Percentiles rank a stretch among this genome's conserved stretches.
These are phyloP conservation scores for Mantis religiosa DNA, from an alignment of 2,888 invertebrate genomes.

Conservation along the genomic window DNA sequence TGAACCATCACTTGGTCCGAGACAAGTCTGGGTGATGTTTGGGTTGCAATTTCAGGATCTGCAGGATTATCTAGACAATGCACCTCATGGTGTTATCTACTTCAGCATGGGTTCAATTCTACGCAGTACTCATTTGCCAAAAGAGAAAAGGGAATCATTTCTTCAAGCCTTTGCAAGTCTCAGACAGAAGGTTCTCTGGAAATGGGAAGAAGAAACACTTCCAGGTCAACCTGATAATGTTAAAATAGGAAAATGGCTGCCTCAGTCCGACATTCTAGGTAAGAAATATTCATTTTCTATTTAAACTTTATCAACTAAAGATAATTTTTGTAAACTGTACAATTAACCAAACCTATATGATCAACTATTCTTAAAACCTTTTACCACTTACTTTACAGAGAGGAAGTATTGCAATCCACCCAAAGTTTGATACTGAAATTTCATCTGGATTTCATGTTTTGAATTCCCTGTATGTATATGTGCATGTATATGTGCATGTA, in stretches of 20 bases:
- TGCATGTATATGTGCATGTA: too few relatives aligned
- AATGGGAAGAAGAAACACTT: conserved; percentile 36
- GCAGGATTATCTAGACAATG: conserved; percentile 32
- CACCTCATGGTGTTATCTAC: conserved; percentile 35
- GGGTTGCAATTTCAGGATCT: conserved; percentile 23
- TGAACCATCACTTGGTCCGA: too few relatives aligned
- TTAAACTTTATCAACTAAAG: too few relatives aligned
- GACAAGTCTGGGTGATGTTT: neutral
- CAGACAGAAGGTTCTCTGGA: conserved; percentile 38
- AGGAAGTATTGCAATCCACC: too few relatives aligned
- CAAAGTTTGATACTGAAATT: too few relatives aligned
- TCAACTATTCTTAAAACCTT: too few relatives aligned
- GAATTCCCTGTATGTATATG: too few relatives aligned
- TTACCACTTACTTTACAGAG: too few relatives aligned
- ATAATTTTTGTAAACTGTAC: too few relatives aligned
- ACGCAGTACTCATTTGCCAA: conserved; percentile 32
- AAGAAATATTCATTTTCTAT: neutral
- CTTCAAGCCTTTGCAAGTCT: conserved; percentile 35
- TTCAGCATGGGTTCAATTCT: conserved; percentile 37
- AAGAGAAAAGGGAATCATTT: conserved; percentile 31
- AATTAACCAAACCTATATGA: too few relatives aligned
- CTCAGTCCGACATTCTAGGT: conserved; percentile 38
- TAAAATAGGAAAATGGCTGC: conserved; percentile 37
- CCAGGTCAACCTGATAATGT: conserved; percentile 36
- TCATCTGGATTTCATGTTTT: too few relatives aligned